phyloP scores from a whole-genome alignment of 2,113 vertebrate genomes.

The Hiodon tergisus region DNA sequence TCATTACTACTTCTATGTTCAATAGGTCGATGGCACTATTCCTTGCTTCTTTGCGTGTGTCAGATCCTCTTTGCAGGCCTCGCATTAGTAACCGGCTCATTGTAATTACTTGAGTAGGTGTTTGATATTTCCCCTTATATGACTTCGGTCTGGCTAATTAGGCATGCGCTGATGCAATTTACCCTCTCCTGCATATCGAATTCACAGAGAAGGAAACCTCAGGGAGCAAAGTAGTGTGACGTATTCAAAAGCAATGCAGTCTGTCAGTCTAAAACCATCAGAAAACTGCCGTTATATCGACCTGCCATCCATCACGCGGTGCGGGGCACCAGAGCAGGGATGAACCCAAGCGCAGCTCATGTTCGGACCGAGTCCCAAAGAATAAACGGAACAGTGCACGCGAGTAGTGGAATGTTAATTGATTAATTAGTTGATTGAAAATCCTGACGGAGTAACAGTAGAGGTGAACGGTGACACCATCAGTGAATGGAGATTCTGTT shows the following conservation, averaged over 20 bases:
- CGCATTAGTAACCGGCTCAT: conserved; percentile 25
- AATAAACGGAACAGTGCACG: too few relatives aligned
- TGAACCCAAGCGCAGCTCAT: too few relatives aligned
- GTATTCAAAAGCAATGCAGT: too few relatives aligned
- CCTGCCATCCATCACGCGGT: too few relatives aligned
- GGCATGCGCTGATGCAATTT: conserved; percentile 45
- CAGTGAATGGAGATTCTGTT: too few relatives aligned
- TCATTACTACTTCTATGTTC: neutral
- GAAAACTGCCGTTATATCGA: neutral
- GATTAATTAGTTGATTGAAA: too few relatives aligned
- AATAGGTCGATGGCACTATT: conserved; percentile 5
- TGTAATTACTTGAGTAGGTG: conserved; percentile 29
- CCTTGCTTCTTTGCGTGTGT: neutral
- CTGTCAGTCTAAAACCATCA: neutral
- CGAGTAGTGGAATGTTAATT: too few relatives aligned
- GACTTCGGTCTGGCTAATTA: conserved; percentile 51
- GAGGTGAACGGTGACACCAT: too few relatives aligned
- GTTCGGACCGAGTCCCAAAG: too few relatives aligned
- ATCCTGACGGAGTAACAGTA: too few relatives aligned
- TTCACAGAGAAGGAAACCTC: neutral
- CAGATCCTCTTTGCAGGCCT: neutral
- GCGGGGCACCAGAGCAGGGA: too few relatives aligned
- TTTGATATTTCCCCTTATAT: conserved; percentile 19
- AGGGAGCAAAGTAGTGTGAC: neutral
- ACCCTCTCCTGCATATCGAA: conserved; percentile 23